Percentiles rank a stretch among this genome's conserved stretches.
Evolutionary conservation across 2,797 vertebrate species (phyloP).

Genomic region (Coranthus polyacanthus): DNA sequence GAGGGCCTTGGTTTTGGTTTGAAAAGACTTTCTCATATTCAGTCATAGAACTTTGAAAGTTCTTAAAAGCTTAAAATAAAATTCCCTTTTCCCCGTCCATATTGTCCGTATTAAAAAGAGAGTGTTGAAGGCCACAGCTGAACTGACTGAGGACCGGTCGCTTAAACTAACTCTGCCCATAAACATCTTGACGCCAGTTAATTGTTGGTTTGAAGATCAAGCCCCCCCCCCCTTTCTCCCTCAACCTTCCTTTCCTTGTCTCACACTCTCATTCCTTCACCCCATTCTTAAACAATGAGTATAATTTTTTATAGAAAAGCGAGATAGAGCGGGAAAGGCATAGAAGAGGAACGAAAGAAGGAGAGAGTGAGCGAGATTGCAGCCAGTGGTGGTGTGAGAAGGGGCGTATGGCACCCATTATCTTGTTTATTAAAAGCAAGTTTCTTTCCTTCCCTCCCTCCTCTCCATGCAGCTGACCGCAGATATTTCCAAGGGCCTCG

Average conservation of each 20-base stretch:
- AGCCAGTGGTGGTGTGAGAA: slow-evolving; percentile 74
- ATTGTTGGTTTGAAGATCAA: slow-evolving; percentile 85
- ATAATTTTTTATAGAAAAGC: slow-evolving; percentile 49
- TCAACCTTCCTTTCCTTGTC: slow-evolving; percentile 58
- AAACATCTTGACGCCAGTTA: slow-evolving; percentile 86
- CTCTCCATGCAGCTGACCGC: slow-evolving; percentile 87
- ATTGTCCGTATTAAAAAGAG: slow-evolving; percentile 65
- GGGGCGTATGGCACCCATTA: slow-evolving; percentile 90
- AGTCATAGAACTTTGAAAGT: slow-evolving; percentile 23
- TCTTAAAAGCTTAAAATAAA: slow-evolving; percentile 47
- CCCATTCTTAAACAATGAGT: slow-evolving; percentile 68
- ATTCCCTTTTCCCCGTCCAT: slow-evolving; percentile 44
- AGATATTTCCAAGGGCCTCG: slow-evolving; percentile 85
- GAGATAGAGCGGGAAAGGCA: slow-evolving; percentile 49
- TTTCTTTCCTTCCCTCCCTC: slow-evolving; percentile 80
- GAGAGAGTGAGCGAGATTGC: slow-evolving; percentile 47
- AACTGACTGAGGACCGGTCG: slow-evolving; percentile 70
- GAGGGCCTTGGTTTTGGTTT: slow-evolving; percentile 37
- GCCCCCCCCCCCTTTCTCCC: slow-evolving; percentile 21
- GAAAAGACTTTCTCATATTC: slow-evolving; percentile 19
- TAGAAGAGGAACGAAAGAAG: not conserved
- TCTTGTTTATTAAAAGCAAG: slow-evolving; percentile 93
- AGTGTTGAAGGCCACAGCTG: slow-evolving; percentile 71
- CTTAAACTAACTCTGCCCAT: slow-evolving; percentile 83
- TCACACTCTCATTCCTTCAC: slow-evolving; percentile 57